phyloP scores from a whole-genome alignment of 1,140 invertebrate genomes.

The Hydropsyche tenuis region DNA sequence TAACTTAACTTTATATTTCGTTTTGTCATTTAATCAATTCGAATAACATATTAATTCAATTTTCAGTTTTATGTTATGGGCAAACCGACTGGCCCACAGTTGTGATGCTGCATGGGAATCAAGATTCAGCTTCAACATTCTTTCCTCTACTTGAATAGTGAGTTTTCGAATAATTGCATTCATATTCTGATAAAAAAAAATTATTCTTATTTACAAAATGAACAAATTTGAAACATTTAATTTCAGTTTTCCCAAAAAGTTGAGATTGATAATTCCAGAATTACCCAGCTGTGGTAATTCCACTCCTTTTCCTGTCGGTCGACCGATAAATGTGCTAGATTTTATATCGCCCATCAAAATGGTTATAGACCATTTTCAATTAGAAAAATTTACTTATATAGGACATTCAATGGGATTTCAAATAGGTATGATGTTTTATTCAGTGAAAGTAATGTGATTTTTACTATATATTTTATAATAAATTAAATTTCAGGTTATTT shows the following conservation, averaged over 20 bases:
- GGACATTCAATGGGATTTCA: slow-evolving; percentile 48
- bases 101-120: slow-evolving; percentile 35
- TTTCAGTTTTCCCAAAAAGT: slow-evolving; percentile 40
- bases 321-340: slow-evolving; percentile 33
- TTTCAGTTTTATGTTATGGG: slow-evolving; percentile 38
- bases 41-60: not conserved
- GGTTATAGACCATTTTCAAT: slow-evolving; percentile 39
- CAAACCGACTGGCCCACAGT: slow-evolving; percentile 5
- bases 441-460: no score
- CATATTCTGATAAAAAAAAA: slow-evolving; percentile 1
- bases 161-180: no score
- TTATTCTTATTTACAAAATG: no score
- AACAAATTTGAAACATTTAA: no score
- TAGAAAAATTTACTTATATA: slow-evolving; percentile 41
- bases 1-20: slow-evolving; percentile 25
- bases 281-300: slow-evolving; percentile 45
- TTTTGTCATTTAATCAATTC: slow-evolving; percentile 24
- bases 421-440: slow-evolving; percentile 30
- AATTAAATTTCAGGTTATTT: slow-evolving; percentile 39
- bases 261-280: slow-evolving; percentile 39
- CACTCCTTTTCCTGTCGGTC: slow-evolving; percentile 32
- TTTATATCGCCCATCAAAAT: slow-evolving; percentile 34
- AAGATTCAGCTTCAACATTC: slow-evolving; percentile 34
- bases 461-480: no score
- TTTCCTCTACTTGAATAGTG: slow-evolving; percentile 36